Evolutionary conservation across 2,888 invertebrate species (phyloP), one percentile per base, ranked within the genome.

Genomic region (Rhingia campestris): DNA sequence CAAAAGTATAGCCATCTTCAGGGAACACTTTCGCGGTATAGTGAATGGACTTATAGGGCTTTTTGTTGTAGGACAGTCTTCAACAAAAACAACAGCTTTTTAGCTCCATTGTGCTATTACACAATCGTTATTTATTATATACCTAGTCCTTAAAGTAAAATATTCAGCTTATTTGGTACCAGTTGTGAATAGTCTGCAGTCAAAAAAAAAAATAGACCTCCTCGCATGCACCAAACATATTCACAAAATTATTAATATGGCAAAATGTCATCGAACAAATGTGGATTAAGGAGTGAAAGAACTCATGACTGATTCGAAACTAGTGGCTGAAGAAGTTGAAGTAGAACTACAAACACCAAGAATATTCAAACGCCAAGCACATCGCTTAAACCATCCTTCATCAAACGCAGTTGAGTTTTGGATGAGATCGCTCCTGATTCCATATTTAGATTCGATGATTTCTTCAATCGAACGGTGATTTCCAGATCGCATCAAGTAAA

Each of bases 51-150:
- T 1, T 10, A 41, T 2, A 41, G 6, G 6, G 10, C 41, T 41
- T 41, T 4, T 7, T 41, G 2, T 58, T 30, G 39, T 14, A 47
- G 14, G 47, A 47, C 14, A 47, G 14, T 47, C 47, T 14, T 9
- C 59, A 9, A 43, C 59, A 32, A 59, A 43, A 6, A 43, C 22
- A 30, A 59, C 32, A 2, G 43, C 32, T 30, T 58, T 58, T 14
- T 7, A 41, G 6, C 39, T 22, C 22, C 22, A 22, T 22, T 22
- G 22, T 22, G 22, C 22, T 22, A 22, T 22, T 22, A 22, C 22
- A 22, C 22, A 2, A 22, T 22, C 22, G 22, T 22, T 2, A 22
- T 22, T 22, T 22, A 22, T 22, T 22, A 2, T 22, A 39, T 47
- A 9, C 37, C 41, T 41, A 10, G 4, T 41, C 4, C 9, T 9